Percentiles rank a stretch among this genome's conserved stretches.
phyloP scores from a whole-genome alignment of 2,888 invertebrate genomes.

The Adelphocoris suturalis region DNA sequence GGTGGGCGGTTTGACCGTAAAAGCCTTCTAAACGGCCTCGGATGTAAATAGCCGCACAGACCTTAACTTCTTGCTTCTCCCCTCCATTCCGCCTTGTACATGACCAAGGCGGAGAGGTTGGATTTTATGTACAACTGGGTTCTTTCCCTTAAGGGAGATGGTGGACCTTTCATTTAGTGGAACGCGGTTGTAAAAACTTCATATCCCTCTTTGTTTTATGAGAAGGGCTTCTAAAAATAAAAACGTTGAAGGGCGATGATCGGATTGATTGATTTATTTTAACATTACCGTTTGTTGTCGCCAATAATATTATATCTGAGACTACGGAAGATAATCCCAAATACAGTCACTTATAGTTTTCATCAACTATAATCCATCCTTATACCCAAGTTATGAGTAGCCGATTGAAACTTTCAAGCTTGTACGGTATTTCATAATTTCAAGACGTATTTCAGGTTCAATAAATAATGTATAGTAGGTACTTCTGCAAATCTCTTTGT shows the following conservation, averaged over 20 bases:
- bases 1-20: conserved; percentile 39
- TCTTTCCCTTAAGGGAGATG: neutral
- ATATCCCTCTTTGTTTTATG: neutral
- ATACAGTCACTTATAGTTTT: too few relatives aligned
- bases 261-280: neutral
- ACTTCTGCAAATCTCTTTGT: too few relatives aligned
- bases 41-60: conserved; percentile 21
- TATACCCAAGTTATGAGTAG: too few relatives aligned
- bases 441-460: too few relatives aligned
- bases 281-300: neutral
- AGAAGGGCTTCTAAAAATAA: neutral
- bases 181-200: neutral
- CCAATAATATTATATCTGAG: neutral
- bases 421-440: too few relatives aligned
- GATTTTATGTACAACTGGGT: conserved; percentile 17
- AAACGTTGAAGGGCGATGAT: neutral
- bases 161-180: neutral
- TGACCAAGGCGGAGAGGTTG: neutral
- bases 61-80: neutral
- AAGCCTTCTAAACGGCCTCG: conserved; percentile 39
- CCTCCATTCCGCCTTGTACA: neutral
- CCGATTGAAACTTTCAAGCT: too few relatives aligned
- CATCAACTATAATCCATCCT: too few relatives aligned
- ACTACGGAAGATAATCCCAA: too few relatives aligned
- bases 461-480: too few relatives aligned